Base-by-base conservation (phyloP, 2,888 invertebrate genomes). In the Leucophenga montana region DNA sequence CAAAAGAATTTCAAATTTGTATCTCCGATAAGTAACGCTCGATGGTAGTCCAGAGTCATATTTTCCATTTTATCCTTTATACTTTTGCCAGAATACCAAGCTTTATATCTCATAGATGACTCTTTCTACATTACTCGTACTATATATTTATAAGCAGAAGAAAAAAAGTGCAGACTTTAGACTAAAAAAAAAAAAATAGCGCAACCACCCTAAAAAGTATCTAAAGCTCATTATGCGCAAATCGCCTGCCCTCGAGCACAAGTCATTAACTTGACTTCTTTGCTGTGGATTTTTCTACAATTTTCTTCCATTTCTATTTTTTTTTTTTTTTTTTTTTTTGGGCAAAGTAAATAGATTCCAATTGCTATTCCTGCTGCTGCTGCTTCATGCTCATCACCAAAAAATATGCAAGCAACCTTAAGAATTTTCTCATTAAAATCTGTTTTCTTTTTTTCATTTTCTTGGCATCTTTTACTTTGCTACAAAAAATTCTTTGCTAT, bases 181-280 rank as follows among this genome's bases (percentile, higher is more conserved):
- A 57, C 33, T 14, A 57, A 57, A 57, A 68, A 53, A 33, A 68
- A 65, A 74, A 66, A 65, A 50, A 68, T 8, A 3, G 5, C 11
- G n/a, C 53, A 20, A 18, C 22, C 22, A 54, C 54, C 20, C 11
- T 18, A 20, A 54, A 54, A 22, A 54, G 54, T 39, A 54, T 22
- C 22, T 11, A 9, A 22, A 54, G 18, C 22, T 54, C 54, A 54
- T 54, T 54, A 54, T 27, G 57, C 57, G 22, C 57, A 20, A 57
- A 13, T 27, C 57, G 22, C 31, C 22, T 22, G 75, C 77, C 81
- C 77, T 71, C 65, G 53, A 73, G 85, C 85, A 72, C 73, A 80
- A 84, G 83, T 82, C 81, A 82, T 85, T 82, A 85, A 84, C 81
- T 84, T 82, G 85, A 79, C 85, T 81, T 85, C 85, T 85, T 85